A percentile compares a stretch with the other conserved stretches of the same genome.
These are phyloP conservation scores for Heteronetta atricapilla DNA, from an alignment of 2,113 vertebrate species.

Conservation along the genomic window DNA sequence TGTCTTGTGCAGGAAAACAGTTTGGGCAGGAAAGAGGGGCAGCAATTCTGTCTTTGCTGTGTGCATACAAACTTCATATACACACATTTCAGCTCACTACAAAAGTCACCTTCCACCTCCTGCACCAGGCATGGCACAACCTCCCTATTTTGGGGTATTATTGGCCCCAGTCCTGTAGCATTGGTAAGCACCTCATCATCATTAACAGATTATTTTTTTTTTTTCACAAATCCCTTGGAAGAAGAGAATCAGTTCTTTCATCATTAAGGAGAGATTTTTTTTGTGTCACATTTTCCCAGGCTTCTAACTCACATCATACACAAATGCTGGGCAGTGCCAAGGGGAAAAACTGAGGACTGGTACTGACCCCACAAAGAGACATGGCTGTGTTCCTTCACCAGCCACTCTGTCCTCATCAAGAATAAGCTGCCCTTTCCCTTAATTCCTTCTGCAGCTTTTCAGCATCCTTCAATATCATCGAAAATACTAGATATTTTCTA, in stretches of 20 bases:
- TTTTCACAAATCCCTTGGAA: background rate
- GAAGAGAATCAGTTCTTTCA: background rate
- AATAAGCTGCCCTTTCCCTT: background rate
- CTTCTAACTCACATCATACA: too few relatives aligned
- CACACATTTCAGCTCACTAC: background rate
- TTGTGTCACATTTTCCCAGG: background rate
- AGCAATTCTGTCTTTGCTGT: rapidly evolving
- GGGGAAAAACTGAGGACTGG: background rate
- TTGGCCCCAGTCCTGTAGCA: background rate
- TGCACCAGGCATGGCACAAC: background rate
- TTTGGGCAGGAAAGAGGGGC: background rate
- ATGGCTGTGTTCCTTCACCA: background rate
- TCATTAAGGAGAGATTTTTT: background rate
- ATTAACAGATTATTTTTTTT: background rate
- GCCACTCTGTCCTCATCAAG: background rate
- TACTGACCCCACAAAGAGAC: background rate
- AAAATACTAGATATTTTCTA: background rate
- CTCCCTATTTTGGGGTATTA: background rate
- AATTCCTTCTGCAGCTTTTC: background rate
- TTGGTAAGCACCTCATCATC: background rate
- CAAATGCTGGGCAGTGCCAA: rapidly evolving
- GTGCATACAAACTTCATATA: background rate
- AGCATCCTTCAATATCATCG: background rate
- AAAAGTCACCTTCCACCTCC: background rate
- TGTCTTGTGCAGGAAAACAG: background rate